Conservation (phyloP, 2,888 invertebrate species). For the Ernsta delagoae region DNA sequence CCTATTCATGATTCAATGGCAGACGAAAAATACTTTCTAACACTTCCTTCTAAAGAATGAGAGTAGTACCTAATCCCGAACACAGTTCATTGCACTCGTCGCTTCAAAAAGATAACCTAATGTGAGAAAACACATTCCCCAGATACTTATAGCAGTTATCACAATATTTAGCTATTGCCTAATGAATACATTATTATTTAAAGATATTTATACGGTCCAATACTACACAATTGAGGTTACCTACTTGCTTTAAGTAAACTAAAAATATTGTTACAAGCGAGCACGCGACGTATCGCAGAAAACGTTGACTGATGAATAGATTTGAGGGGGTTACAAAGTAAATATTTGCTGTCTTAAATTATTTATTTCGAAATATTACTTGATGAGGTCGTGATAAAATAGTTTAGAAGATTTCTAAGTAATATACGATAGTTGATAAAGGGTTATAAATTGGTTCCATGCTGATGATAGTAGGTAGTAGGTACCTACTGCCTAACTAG, state of each 20-base stretch:
- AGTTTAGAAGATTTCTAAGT: neutral
- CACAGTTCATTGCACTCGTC: slow-evolving; percentile 60
- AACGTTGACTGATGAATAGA: slow-evolving; percentile 16
- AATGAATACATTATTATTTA: slow-evolving; percentile 46
- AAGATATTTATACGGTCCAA: neutral
- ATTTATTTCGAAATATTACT: neutral
- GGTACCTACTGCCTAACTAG: too few species aligned
- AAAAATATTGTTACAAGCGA: slow-evolving; percentile 27
- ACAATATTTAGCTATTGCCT: slow-evolving; percentile 57
- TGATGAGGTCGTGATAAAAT: neutral
- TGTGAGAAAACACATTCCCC: slow-evolving; percentile 63
- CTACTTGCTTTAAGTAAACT: slow-evolving; percentile 13
- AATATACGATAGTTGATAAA: neutral
- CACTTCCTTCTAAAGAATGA: neutral
- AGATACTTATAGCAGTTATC: slow-evolving; percentile 58
- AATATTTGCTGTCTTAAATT: neutral
- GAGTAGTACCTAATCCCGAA: slow-evolving; percentile 28
- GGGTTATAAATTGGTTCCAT: too few species aligned
- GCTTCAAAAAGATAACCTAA: slow-evolving; percentile 57
- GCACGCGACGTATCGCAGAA: slow-evolving; percentile 10
- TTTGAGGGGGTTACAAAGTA: slow-evolving; percentile 19
- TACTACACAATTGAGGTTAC: slow-evolving; percentile 8
- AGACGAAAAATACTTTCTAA: too few species aligned
- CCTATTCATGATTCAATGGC: too few species aligned
- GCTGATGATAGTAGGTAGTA: too few species aligned